Conservation (phyloP, 2,797 vertebrate genomes). For the Microctenopoma steveboyesi region DNA sequence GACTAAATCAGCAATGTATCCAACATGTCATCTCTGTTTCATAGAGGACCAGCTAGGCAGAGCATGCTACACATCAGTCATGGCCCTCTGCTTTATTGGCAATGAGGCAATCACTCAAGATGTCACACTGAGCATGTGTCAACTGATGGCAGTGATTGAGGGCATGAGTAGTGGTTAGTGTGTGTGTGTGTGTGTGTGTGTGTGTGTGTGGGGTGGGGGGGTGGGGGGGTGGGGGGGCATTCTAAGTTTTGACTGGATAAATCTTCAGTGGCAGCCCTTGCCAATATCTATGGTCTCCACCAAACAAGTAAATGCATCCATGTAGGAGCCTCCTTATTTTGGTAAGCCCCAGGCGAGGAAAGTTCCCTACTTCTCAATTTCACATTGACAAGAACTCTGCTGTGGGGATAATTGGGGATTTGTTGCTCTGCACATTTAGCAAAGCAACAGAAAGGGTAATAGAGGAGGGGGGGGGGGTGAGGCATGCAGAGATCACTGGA, state of each 20-base stretch:
- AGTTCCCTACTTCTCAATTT: slow-evolving; percentile 53
- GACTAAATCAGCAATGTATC: slow-evolving; percentile 39
- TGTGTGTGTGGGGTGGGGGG: neutral
- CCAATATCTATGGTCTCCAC: slow-evolving; percentile 55
- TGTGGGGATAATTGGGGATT: slow-evolving; percentile 63
- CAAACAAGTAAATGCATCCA: slow-evolving; percentile 28
- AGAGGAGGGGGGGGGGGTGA: neutral
- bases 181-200: too few relatives aligned
- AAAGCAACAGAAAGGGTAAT: slow-evolving; percentile 5
- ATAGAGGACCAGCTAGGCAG: slow-evolving; percentile 30
- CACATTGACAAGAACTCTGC: slow-evolving; percentile 53
- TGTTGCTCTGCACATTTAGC: slow-evolving; percentile 37
- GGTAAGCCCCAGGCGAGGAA: slow-evolving; percentile 32
- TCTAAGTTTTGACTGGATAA: slow-evolving; percentile 48
- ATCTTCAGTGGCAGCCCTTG: slow-evolving; percentile 59
- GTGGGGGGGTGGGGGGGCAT: neutral
- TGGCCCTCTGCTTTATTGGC: slow-evolving; percentile 50
- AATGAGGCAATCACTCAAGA: slow-evolving; percentile 69
- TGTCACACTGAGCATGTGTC: slow-evolving; percentile 71
- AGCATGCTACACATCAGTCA: slow-evolving; percentile 59
- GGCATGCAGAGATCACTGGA: slow-evolving; percentile 16
- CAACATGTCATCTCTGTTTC: slow-evolving; percentile 30
- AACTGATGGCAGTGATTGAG: slow-evolving; percentile 71
- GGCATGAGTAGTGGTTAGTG: slow-evolving; percentile 21
- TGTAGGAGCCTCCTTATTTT: slow-evolving; percentile 27